These are phyloP conservation scores for Oncorhynchus masou DNA, from an alignment of 2,113 vertebrate species.

Conservation along the genomic window DNA sequence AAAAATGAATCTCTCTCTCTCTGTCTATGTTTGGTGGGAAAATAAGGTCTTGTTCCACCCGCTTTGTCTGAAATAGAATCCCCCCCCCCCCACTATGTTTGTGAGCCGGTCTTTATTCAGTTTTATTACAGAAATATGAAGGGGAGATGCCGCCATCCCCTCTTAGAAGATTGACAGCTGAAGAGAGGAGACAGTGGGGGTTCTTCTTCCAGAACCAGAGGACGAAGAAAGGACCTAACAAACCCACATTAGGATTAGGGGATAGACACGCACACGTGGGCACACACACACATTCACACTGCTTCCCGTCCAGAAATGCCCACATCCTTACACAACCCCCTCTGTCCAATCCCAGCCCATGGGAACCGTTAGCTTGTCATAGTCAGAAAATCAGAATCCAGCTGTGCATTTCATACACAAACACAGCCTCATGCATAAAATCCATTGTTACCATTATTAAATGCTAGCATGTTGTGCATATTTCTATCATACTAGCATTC, in stretches of 20 bases:
- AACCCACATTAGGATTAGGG: neutral
- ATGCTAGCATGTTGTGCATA: neutral
- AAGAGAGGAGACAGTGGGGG: neutral
- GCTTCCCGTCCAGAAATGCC: neutral
- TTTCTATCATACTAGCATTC: neutral
- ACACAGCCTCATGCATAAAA: neutral
- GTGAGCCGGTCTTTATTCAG: neutral
- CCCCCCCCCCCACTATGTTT: neutral
- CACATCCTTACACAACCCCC: neutral
- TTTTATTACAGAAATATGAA: constrained; percentile 1
- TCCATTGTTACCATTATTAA: neutral
- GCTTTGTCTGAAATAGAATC: neutral
- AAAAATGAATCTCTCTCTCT: neutral
- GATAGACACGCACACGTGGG: neutral
- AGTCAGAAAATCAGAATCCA: neutral
- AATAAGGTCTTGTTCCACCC: neutral
- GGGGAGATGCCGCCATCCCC: neutral
- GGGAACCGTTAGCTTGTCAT: neutral
- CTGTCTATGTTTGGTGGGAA: neutral
- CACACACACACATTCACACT: neutral
- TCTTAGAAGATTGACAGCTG: constrained; percentile 2
- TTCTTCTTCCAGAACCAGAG: neutral
- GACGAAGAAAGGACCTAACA: neutral
- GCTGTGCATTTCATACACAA: constrained; percentile 1
- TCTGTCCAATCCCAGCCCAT: neutral